Evolutionary conservation across 2,113 vertebrate species (phyloP), one percentile per base, ranked within the genome.

Genomic region (Pseudorhombus dupliciocellatus): DNA sequence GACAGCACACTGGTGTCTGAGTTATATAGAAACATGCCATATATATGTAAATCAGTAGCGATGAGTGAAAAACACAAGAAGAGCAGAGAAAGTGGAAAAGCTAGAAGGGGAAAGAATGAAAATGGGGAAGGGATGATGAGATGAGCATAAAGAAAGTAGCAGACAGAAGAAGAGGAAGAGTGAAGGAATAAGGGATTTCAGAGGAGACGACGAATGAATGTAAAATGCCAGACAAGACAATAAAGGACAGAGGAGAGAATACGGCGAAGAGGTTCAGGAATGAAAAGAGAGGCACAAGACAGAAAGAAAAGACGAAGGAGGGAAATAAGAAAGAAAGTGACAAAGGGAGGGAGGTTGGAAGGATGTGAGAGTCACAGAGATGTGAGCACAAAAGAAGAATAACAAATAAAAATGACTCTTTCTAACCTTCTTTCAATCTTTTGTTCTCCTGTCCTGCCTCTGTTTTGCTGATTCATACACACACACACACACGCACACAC

Each of bases 11-110:
- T 73, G 60, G 57, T 77, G 66, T 87, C 44, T 66, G 73, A 58
- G 63, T 79, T 63, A 18, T 31, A 63, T 22, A 70, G 42, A 74
- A 77, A 71, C 42, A 40, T 7, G 55, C 57, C 52, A 61, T 83
- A 54, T 81, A 63, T 75, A 87, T 81, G 63, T 67, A 83, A 88
- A 88, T 84, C 0, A 60, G 31, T 30, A 44, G 71, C 77, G 71
- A 68, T 52, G 34, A 60, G 59, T 73, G 14, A 2, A 48, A 42
- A 53, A 53, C 5, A 15, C 8, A 20, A 44, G 2, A 51, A 25
- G 2, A 28, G 22, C 37, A 2, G 7, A 34, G 20, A 40, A 31
- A 7, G n/a, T 22, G 22, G 21, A 24, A 53, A 46, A 7, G 7
- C 8, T n/a, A 9, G 5, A 7, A 65, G 3, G 20, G 50, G 28